Conservation (phyloP, 2,113 vertebrate genomes). For the Mola mola region DNA sequence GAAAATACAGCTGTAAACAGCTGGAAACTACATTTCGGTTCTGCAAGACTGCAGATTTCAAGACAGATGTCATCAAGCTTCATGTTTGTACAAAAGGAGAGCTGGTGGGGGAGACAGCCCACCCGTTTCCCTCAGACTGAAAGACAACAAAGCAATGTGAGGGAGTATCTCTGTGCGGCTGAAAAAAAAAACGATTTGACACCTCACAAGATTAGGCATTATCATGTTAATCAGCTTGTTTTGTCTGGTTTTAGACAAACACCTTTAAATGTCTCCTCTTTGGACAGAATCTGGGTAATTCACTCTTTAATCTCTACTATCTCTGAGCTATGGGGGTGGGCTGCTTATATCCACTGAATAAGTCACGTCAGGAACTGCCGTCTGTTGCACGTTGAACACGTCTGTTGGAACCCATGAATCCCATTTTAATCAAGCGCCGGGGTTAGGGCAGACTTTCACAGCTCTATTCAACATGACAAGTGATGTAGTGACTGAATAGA, state of each 20-base stretch:
- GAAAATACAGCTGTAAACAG: conserved; percentile 22
- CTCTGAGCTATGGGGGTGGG: conserved; percentile 14
- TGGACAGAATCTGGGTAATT: conserved; percentile 19
- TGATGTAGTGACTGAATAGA: conserved; percentile 6
- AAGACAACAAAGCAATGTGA: conserved; percentile 23
- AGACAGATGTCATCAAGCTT: conserved; percentile 44
- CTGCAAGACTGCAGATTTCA: conserved; percentile 44
- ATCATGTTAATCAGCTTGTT: conserved; percentile 43
- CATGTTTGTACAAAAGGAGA: conserved; percentile 39
- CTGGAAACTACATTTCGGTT: conserved; percentile 19
- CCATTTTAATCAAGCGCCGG: conserved; percentile 36
- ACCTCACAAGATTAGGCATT: conserved; percentile 35
- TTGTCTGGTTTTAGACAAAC: conserved; percentile 33
- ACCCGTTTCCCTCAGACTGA: conserved; percentile 29
- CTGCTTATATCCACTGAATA: conserved; percentile 19
- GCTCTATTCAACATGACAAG: conserved; percentile 23
- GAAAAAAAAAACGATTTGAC: conserved; percentile 21
- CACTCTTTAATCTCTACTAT: conserved; percentile 36
- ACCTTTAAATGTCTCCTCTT: conserved; percentile 17
- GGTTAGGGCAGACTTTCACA: conserved; percentile 7
- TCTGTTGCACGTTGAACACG: no score
- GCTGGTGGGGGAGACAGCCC: conserved; percentile 20
- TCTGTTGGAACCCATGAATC: conserved; percentile 32
- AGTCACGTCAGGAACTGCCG: conserved; percentile 27
- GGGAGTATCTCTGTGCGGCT: not conserved